Conservation (phyloP, 2,797 vertebrate species). For the Artibeus jamaicensis region DNA sequence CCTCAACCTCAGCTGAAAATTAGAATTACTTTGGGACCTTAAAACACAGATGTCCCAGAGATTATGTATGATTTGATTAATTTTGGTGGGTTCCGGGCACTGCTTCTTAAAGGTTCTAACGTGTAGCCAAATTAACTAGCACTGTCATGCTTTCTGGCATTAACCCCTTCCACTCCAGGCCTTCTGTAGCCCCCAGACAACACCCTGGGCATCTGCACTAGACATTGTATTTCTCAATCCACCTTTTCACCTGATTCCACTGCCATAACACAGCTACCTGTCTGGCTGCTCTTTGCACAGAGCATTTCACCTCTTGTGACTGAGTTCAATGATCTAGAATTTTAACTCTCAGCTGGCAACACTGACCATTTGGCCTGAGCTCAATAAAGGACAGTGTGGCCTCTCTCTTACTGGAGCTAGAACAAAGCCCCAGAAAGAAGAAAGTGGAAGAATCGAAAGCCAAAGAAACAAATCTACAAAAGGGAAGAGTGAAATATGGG, state of each 20-base stretch:
- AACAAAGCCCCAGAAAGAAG: conserved; percentile 24
- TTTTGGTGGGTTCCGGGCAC: background rate
- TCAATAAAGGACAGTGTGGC: background rate
- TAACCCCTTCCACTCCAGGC: background rate
- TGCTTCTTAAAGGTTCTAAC: background rate
- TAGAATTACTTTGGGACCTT: background rate
- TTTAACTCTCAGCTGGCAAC: conserved; percentile 18
- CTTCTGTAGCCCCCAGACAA: background rate
- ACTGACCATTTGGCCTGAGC: background rate
- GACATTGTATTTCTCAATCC: background rate
- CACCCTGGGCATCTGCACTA: background rate
- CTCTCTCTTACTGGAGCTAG: background rate
- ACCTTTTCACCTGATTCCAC: background rate
- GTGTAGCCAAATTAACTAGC: background rate
- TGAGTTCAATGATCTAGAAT: conserved; percentile 41
- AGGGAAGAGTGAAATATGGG: background rate
- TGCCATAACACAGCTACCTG: background rate
- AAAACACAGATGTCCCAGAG: background rate
- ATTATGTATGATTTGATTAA: background rate
- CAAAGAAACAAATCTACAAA: background rate
- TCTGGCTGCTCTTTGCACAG: background rate
- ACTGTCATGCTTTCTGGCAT: background rate
- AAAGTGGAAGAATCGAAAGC: conserved; percentile 9
- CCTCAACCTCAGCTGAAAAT: background rate
- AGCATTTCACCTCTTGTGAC: background rate